Percentiles rank a stretch among this genome's conserved stretches.
phyloP scores from a whole-genome alignment of 2,888 invertebrate species.

The Lasioglossum oenotherae region DNA sequence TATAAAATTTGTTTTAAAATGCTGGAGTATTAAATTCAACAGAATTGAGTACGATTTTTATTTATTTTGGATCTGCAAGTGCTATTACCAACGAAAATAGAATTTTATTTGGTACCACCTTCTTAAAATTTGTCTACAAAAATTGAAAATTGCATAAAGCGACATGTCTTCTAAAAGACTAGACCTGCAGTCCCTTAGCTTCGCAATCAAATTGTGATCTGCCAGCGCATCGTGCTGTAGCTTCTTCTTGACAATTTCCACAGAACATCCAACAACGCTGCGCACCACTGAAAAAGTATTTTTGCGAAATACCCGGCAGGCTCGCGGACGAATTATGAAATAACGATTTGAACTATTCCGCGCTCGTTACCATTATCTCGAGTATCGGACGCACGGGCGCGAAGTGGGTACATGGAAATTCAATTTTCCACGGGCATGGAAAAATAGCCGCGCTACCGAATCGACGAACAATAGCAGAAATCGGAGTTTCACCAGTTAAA shows the following conservation, averaged over 20 bases:
- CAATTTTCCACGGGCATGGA: constrained; percentile 41
- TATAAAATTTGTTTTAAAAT: too few species aligned
- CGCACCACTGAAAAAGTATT: constrained; percentile 25
- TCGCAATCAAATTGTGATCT: neutral
- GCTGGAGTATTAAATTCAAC: too few species aligned
- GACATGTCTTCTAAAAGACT: neutral
- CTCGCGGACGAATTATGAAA: constrained; percentile 40
- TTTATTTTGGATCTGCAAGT: too few species aligned
- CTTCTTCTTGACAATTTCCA: neutral
- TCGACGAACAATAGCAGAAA: neutral
- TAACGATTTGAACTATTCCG: constrained; percentile 34
- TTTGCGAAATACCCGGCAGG: constrained; percentile 8
- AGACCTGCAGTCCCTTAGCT: neutral
- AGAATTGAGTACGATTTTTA: too few species aligned
- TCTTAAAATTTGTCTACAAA: too few species aligned
- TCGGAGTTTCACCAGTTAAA: neutral
- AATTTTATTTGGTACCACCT: too few species aligned
- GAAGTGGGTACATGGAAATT: constrained; percentile 54
- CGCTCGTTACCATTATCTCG: constrained; percentile 44
- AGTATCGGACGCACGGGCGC: constrained; percentile 25
- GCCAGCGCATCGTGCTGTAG: neutral
- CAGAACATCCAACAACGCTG: neutral
- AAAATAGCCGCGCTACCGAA: constrained; percentile 31
- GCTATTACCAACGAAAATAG: too few species aligned
- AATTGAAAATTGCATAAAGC: too few species aligned